These are phyloP conservation scores for Tupaia chinensis DNA, from an alignment of 2,113 vertebrate species.

Conservation along the genomic window DNA sequence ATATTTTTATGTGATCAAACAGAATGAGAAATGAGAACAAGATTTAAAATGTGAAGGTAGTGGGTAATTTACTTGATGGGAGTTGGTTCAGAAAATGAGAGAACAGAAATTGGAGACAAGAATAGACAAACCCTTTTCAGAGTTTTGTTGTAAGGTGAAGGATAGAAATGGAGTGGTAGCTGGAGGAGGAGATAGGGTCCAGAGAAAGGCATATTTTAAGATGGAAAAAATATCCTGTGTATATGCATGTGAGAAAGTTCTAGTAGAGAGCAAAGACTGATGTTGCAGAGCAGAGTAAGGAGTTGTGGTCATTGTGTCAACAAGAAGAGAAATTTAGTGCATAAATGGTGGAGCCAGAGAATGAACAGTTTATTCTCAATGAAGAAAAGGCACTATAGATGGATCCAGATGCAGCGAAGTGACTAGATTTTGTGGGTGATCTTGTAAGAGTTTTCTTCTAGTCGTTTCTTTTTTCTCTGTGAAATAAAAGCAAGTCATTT, in stretches of 20 bases:
- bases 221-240: neutral
- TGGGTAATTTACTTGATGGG: neutral
- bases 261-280: neutral
- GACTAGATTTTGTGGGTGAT: neutral
- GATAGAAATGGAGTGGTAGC: neutral
- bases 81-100: neutral
- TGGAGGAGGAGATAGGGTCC: neutral
- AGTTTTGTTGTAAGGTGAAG: neutral
- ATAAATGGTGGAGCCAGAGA: neutral
- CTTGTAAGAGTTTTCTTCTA: neutral
- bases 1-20: neutral
- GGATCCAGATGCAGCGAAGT: neutral
- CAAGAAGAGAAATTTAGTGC: neutral
- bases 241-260: neutral
- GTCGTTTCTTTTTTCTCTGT: neutral
- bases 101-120: neutral
- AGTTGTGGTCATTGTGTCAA: neutral
- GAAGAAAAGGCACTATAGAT: neutral
- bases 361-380: neutral
- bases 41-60: neutral
- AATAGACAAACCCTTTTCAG: neutral
- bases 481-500: neutral
- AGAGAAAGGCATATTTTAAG: neutral
- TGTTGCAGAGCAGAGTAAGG: neutral
- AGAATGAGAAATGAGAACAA: conserved; percentile 7